Evolutionary conservation across 2,888 invertebrate genomes (phyloP).

Genomic region (Mythimna pallens): DNA sequence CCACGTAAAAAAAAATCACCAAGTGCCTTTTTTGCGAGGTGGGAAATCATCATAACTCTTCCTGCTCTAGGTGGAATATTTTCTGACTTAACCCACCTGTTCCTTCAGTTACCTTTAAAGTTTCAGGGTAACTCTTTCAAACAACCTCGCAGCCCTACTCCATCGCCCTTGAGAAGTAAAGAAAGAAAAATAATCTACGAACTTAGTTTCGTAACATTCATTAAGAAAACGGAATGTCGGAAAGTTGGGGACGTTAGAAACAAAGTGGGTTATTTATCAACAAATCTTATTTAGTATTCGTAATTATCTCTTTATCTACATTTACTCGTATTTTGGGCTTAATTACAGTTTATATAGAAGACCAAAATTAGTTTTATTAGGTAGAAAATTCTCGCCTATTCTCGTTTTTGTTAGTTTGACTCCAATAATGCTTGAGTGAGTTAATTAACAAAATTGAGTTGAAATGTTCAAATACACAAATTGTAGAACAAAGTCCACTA

Average conservation of each 20-base stretch:
- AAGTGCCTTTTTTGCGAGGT: too few species aligned
- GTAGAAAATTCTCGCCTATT: not conserved
- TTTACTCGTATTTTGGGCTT: slow-evolving; percentile 7
- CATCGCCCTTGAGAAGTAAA: slow-evolving; percentile 61
- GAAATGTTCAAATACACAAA: too few species aligned
- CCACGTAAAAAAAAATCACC: too few species aligned
- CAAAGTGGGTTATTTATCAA: slow-evolving; percentile 48
- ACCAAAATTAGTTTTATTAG: not conserved
- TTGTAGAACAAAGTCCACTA: too few species aligned
- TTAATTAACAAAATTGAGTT: too few species aligned
- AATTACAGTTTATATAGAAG: slow-evolving; percentile 4
- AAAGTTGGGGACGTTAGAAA: slow-evolving; percentile 41
- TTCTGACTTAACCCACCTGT: too few species aligned
- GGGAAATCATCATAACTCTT: too few species aligned
- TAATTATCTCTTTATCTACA: slow-evolving; percentile 41
- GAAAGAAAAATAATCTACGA: slow-evolving; percentile 58
- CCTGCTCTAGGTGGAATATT: too few species aligned
- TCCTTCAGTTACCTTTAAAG: too few species aligned
- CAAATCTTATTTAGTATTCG: slow-evolving; percentile 43
- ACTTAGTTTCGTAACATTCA: slow-evolving; percentile 49
- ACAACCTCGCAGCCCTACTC: slow-evolving; percentile 43
- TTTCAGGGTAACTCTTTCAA: too few species aligned
- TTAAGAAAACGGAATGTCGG: slow-evolving; percentile 46
- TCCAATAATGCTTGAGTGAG: not conserved
- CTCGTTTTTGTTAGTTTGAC: not conserved